phyloP scores from a whole-genome alignment of 2,888 invertebrate genomes.

The Callimorpha dominula region DNA sequence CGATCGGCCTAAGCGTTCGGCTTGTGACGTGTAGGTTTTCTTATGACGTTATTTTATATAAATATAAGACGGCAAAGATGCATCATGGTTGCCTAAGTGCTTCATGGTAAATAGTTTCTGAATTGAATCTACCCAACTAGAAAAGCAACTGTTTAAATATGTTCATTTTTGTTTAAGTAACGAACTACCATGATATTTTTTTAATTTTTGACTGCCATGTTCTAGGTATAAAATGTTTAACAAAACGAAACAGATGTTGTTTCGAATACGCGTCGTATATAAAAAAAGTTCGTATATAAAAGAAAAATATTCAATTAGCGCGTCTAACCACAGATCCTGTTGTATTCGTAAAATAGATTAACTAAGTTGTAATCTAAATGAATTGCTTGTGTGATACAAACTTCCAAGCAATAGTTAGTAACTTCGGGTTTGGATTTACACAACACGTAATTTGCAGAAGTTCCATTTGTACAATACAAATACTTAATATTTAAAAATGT shows the following conservation, averaged over 20 bases:
- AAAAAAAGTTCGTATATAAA: background rate
- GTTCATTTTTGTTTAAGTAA: background rate
- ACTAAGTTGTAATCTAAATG: slow-evolving; percentile 33
- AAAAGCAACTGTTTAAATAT: background rate
- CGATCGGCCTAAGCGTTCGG: too few species aligned
- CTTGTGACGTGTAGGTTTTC: too few species aligned
- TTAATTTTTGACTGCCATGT: too few species aligned
- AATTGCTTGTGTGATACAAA: slow-evolving; percentile 21
- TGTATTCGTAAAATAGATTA: slow-evolving; percentile 6
- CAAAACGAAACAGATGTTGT: background rate
- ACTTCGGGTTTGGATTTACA: slow-evolving; percentile 13
- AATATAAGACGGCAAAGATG: background rate
- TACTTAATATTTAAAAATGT: background rate
- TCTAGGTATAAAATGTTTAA: background rate
- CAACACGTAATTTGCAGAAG: slow-evolving; percentile 31
- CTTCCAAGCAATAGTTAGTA: slow-evolving; percentile 35
- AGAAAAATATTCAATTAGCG: slow-evolving; percentile 20
- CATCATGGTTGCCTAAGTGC: background rate
- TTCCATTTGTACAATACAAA: background rate
- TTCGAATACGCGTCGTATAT: background rate
- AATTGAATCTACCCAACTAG: background rate
- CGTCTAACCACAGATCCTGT: slow-evolving; percentile 7
- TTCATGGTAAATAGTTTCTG: background rate
- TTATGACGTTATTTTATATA: background rate
- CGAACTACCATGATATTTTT: too few species aligned